phyloP scores from a whole-genome alignment of 2,113 vertebrate species.

The Leucopsar rothschildi region DNA sequence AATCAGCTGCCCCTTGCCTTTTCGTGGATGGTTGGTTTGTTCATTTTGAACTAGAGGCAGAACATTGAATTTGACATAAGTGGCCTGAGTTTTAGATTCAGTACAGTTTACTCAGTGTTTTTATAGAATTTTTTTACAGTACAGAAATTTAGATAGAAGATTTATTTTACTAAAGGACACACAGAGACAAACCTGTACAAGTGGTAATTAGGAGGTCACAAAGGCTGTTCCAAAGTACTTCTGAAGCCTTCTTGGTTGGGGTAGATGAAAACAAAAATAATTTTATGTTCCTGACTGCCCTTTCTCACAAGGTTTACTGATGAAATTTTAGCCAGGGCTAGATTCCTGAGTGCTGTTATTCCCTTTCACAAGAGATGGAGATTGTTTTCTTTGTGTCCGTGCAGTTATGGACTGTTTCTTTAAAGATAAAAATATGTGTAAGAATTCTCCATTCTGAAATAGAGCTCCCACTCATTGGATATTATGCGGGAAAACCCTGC shows the following conservation, averaged over 20 bases:
- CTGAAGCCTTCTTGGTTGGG: background rate
- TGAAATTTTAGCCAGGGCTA: background rate
- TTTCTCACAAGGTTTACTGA: background rate
- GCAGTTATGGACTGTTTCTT: background rate
- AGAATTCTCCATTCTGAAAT: background rate
- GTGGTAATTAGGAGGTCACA: background rate
- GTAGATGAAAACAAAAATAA: background rate
- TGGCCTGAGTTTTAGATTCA: background rate
- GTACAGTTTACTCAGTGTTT: background rate
- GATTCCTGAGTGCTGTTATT: background rate
- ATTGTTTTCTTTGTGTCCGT: background rate
- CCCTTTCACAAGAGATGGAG: background rate
- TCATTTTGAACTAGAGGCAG: background rate
- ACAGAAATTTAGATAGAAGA: background rate
- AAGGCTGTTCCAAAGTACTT: background rate
- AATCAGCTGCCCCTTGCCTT: background rate
- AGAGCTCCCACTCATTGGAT: background rate
- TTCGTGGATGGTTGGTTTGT: background rate
- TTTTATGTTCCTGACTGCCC: background rate
- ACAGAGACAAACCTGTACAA: background rate
- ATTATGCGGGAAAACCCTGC: background rate
- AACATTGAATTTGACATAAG: background rate
- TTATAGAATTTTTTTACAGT: background rate
- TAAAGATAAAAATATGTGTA: background rate
- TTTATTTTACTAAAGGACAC: background rate